phyloP scores from a whole-genome alignment of 2,797 vertebrate species.

The Chloroceryle amazona region DNA sequence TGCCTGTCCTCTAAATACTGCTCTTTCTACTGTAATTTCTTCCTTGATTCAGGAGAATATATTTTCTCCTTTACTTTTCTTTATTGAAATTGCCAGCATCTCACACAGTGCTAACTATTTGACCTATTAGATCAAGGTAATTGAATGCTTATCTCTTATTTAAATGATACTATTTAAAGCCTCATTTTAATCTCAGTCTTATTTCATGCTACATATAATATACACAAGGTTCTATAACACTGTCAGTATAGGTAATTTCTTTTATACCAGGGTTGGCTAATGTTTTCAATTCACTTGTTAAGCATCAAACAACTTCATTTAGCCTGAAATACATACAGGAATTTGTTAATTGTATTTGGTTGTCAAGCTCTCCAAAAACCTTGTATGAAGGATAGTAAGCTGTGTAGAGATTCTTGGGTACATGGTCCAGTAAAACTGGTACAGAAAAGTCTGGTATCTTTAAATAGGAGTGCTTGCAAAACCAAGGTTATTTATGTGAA shows the following conservation, averaged over 20 bases:
- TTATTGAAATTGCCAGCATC: background rate
- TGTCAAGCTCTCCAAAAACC: background rate
- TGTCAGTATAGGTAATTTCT: background rate
- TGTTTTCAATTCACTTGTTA: background rate
- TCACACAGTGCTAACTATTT: background rate
- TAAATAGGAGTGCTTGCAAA: background rate
- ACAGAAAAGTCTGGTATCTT: background rate
- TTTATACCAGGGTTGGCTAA: background rate
- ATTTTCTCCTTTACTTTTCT: background rate
- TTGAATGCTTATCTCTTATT: slow-evolving; percentile 8
- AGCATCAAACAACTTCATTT: background rate
- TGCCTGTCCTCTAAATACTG: slow-evolving; percentile 1
- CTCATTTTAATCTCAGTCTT: background rate
- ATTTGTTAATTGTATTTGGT: background rate
- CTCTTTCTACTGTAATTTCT: background rate
- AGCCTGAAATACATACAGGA: background rate
- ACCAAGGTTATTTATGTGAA: background rate
- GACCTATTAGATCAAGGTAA: slow-evolving; percentile 16
- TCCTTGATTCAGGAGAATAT: background rate
- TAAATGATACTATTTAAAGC: background rate
- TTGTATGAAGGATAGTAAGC: background rate
- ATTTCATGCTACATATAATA: background rate
- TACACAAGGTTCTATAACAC: background rate
- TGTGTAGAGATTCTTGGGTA: background rate
- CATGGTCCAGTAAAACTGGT: background rate